A percentile compares a stretch with the other conserved stretches of the same genome.
Evolutionary conservation across 2,888 invertebrate genomes (phyloP).

Genomic region (Pyrochroa serraticornis): DNA sequence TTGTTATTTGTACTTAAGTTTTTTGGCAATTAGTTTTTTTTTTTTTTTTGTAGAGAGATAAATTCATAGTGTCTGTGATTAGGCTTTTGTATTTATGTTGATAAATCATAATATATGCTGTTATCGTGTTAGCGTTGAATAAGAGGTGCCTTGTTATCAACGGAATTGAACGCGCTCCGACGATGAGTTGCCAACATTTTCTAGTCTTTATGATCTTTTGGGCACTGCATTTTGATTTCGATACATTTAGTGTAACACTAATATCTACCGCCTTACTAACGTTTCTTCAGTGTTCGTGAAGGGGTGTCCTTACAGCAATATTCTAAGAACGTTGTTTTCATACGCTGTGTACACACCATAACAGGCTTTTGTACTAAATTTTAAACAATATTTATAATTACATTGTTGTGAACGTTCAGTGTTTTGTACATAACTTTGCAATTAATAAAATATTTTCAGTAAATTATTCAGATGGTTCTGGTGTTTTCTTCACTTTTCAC

Average conservation of each 20-base stretch:
- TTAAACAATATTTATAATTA: conserved; percentile 35
- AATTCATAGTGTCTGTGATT: conserved; percentile 41
- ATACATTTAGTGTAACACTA: background rate
- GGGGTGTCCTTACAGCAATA: conserved; percentile 12
- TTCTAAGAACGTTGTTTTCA: conserved; percentile 20
- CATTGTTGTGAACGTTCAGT: conserved; percentile 43
- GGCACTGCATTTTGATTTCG: conserved; percentile 36
- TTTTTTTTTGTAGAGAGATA: conserved; percentile 15
- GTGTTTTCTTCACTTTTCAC: too few relatives aligned
- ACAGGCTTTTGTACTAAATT: conserved; percentile 39
- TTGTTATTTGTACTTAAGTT: conserved; percentile 27
- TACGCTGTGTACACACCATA: conserved; percentile 28
- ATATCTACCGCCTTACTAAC: conserved; percentile 26
- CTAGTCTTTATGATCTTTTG: conserved; percentile 43
- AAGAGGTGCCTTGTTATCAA: conserved; percentile 44
- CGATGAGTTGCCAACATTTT: conserved; percentile 42
- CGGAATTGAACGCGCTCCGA: conserved; percentile 39
- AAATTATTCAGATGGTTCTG: conserved; percentile 13
- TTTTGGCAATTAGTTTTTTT: conserved; percentile 5
- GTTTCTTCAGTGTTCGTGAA: conserved; percentile 9
- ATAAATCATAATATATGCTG: conserved; percentile 35
- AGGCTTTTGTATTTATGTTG: conserved; percentile 40
- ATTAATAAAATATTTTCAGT: conserved; percentile 38
- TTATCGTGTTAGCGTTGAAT: conserved; percentile 31
- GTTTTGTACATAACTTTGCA: conserved; percentile 47